phyloP scores from a whole-genome alignment of 2,797 vertebrate species.

The Artibeus lituratus region DNA sequence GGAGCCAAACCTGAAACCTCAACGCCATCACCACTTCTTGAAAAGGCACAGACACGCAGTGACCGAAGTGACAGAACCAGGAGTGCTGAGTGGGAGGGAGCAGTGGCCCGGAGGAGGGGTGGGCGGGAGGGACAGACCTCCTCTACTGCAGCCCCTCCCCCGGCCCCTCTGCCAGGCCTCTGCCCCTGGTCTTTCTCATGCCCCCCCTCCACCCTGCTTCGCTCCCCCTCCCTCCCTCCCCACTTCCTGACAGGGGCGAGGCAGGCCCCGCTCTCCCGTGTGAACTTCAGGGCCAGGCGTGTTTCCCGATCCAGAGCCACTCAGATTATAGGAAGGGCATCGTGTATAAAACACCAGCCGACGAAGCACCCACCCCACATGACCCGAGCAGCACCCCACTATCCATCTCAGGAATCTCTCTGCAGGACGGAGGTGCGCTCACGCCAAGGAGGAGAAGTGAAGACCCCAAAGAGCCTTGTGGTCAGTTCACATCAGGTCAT shows the following conservation, averaged over 20 bases:
- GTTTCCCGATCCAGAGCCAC: not conserved
- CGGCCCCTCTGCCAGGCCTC: not conserved
- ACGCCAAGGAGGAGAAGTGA: fast-evolving
- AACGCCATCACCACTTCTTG: constrained; percentile 23
- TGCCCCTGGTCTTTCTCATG: not conserved
- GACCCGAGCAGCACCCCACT: not conserved
- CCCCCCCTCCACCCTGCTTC: fast-evolving
- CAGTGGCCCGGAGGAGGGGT: not conserved
- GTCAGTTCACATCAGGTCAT: too few species aligned
- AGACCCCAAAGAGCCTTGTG: not conserved
- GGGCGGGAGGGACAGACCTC: fast-evolving
- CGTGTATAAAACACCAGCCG: not conserved
- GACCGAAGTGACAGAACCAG: too few species aligned
- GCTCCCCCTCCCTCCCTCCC: too few species aligned
- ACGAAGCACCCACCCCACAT: fast-evolving
- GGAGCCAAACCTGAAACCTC: not conserved
- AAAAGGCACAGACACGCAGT: constrained; percentile 10
- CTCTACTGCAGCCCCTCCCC: not conserved
- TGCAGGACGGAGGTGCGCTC: fast-evolving
- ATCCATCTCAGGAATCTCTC: not conserved
- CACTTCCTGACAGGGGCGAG: not conserved
- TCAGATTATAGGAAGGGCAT: not conserved
- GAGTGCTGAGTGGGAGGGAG: fast-evolving
- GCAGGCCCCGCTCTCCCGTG: not conserved
- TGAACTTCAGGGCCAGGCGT: not conserved